These are phyloP conservation scores for Eufriesea mexicana DNA, from an alignment of 1,140 invertebrate species.

Conservation along the genomic window DNA sequence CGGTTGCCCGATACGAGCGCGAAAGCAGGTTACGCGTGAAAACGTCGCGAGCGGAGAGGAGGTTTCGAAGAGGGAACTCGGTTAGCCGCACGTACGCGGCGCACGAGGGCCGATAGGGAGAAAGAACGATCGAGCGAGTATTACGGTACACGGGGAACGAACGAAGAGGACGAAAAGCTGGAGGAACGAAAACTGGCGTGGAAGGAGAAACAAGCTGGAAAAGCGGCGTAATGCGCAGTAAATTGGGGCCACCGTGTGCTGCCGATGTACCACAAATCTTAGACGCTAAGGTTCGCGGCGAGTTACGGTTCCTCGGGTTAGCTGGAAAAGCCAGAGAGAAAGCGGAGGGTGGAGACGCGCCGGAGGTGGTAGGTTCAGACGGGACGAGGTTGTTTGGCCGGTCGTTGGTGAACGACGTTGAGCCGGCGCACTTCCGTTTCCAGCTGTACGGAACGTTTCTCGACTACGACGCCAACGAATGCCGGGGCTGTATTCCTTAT, in stretches of 20 bases:
- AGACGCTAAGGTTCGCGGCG: conserved; percentile 43
- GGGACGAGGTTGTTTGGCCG: conserved; percentile 50
- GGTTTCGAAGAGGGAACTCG: background rate
- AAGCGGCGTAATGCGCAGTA: conserved; percentile 67
- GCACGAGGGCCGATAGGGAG: background rate
- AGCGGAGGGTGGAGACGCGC: background rate
- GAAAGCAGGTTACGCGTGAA: background rate
- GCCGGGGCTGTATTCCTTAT: conserved; percentile 59
- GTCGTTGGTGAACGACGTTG: conserved; percentile 32
- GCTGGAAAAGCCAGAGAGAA: conserved; percentile 17
- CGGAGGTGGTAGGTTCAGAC: conserved; percentile 15
- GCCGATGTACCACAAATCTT: conserved; percentile 71
- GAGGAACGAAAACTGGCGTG: conserved; percentile 17
- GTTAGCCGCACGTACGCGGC: background rate
- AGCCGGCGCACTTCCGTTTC: conserved; percentile 27
- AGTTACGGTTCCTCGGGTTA: conserved; percentile 44
- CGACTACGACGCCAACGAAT: conserved; percentile 46
- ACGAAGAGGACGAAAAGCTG: conserved; percentile 44
- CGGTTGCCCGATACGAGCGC: no score
- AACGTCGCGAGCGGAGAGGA: background rate
- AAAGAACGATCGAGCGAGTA: conserved; percentile 19
- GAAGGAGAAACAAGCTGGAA: conserved; percentile 31
- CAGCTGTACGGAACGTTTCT: conserved; percentile 31
- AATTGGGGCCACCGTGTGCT: conserved; percentile 68
- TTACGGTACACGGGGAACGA: conserved; percentile 48